phyloP scores from a whole-genome alignment of 2,888 invertebrate species.

The Hydroisotoma schaefferi region DNA sequence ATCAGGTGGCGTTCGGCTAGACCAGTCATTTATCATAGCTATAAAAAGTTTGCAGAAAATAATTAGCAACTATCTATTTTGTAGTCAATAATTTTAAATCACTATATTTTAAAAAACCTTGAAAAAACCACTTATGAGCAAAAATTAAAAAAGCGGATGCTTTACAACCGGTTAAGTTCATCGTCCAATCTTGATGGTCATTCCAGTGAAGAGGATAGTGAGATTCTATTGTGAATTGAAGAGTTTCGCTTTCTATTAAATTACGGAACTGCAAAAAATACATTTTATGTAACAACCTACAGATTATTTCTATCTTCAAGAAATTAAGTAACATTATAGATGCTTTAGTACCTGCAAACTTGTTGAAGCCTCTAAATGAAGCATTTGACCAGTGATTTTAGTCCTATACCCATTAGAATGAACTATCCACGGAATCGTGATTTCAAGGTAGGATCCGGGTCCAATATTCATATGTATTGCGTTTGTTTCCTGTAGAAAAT shows the following conservation, averaged over 20 bases:
- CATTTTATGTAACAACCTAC: neutral
- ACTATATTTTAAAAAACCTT: too few relatives aligned
- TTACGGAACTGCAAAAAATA: constrained; percentile 67
- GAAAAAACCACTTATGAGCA: constrained; percentile 93
- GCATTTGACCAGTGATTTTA: constrained; percentile 85
- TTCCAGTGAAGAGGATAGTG: constrained; percentile 95
- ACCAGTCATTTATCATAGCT: constrained; percentile 96
- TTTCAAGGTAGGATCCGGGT: constrained; percentile 91
- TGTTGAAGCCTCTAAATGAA: constrained; percentile 92
- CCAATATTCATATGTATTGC: constrained; percentile 94
- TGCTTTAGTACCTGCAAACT: constrained; percentile 64
- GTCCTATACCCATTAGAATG: constrained; percentile 82
- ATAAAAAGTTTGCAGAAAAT: constrained; percentile 30
- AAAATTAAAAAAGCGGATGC: constrained; percentile 88
- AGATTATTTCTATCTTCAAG: too few relatives aligned
- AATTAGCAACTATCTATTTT: neutral
- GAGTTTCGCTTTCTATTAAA: constrained; percentile 87
- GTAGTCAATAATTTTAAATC: too few relatives aligned
- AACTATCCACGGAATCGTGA: constrained; percentile 93
- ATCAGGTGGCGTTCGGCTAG: constrained; percentile 87
- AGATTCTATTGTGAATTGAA: constrained; percentile 83
- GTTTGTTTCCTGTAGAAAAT: constrained; percentile 68
- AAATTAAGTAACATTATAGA: neutral
- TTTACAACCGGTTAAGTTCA: constrained; percentile 89
- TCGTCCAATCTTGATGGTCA: constrained; percentile 90